A percentile compares a stretch with the other conserved stretches of the same genome.
These are phyloP conservation scores for Zele albiditarsus DNA, from an alignment of 2,888 invertebrate genomes.

Conservation along the genomic window DNA sequence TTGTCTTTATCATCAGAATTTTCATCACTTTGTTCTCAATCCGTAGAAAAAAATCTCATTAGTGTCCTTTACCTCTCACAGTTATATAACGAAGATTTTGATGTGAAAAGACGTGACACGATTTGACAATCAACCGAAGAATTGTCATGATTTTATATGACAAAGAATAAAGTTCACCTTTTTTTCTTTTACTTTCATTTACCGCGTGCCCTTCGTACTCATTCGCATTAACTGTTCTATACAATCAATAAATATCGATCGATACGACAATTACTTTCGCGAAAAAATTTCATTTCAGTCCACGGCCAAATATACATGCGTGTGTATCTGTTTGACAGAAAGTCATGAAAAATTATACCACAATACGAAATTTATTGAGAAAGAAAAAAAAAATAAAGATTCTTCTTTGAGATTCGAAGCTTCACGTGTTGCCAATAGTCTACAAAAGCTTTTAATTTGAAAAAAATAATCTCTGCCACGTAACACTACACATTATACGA, in stretches of 20 bases:
- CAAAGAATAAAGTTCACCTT: neutral
- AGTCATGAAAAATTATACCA: too few relatives aligned
- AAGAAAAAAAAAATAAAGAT: neutral
- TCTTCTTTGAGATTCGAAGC: neutral
- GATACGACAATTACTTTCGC: neutral
- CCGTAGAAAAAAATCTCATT: neutral
- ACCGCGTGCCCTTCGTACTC: neutral
- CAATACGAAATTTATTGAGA: too few relatives aligned
- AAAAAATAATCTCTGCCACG: neutral
- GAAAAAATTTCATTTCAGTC: neutral
- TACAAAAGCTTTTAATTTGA: neutral
- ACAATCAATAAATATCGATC: slow-evolving; percentile 59
- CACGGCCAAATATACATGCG: slow-evolving; percentile 21
- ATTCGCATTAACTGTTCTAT: neutral
- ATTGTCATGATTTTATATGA: neutral
- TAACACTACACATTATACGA: neutral
- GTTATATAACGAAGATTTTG: neutral
- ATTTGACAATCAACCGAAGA: neutral
- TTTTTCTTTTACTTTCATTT: neutral
- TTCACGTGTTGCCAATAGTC: neutral
- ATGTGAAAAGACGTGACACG: neutral
- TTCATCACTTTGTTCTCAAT: neutral
- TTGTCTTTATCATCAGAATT: neutral
- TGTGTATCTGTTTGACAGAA: neutral
- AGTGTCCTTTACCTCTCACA: neutral